Evolutionary conservation across 2,113 vertebrate genomes (phyloP).

Genomic region (Platycercus adscitus): DNA sequence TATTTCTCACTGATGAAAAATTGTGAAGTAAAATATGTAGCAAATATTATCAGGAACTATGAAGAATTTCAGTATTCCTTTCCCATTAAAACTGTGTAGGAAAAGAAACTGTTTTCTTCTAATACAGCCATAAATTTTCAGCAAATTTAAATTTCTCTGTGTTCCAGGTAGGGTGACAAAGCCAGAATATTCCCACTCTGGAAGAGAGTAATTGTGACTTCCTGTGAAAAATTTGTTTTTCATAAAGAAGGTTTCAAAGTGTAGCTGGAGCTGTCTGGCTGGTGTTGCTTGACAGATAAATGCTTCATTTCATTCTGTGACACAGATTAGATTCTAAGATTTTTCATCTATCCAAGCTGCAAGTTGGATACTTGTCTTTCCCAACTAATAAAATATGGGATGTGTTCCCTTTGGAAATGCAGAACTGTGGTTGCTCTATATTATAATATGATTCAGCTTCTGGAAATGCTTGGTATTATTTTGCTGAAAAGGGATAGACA

Average conservation of each 20-base stretch:
- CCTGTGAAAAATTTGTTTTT: not conserved
- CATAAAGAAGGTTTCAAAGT: not conserved
- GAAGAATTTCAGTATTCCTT: not conserved
- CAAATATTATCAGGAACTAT: not conserved
- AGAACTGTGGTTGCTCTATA: not conserved
- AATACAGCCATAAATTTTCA: not conserved
- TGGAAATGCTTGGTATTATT: not conserved
- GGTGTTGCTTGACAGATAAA: not conserved
- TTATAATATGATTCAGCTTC: not conserved
- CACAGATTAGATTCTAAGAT: not conserved
- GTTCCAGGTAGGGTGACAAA: not conserved
- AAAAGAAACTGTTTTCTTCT: not conserved
- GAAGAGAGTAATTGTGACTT: not conserved
- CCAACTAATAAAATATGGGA: not conserved
- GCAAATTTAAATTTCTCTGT: not conserved
- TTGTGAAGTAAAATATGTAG: rapidly evolving
- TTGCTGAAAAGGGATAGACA: not conserved
- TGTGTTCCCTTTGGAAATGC: not conserved
- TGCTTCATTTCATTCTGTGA: not conserved
- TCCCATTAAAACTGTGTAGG: not conserved
- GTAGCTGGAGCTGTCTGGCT: not conserved
- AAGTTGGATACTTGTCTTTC: not conserved
- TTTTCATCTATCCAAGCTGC: not conserved
- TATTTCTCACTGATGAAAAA: not conserved
- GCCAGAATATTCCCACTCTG: not conserved